phyloP scores from a whole-genome alignment of 2,797 vertebrate genomes.

The Pipistrellus nathusii region DNA sequence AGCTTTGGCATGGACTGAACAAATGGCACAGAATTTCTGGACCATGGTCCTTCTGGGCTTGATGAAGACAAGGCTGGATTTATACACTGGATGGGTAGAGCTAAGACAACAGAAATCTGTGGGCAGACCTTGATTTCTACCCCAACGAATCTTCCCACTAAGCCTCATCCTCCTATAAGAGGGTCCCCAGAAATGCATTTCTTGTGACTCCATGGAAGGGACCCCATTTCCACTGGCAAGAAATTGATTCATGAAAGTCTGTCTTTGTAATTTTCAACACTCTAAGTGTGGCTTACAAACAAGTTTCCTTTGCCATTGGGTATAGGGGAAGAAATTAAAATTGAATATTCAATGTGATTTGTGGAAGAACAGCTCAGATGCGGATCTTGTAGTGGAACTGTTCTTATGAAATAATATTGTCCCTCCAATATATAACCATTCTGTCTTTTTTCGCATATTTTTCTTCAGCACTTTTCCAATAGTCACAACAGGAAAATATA shows the following conservation, averaged over 20 bases:
- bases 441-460: constrained; percentile 16
- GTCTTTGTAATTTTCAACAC: neutral
- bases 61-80: neutral
- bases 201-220: neutral
- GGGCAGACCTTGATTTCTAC: neutral
- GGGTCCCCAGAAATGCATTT: neutral
- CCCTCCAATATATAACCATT: neutral
- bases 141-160: neutral
- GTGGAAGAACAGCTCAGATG: neutral
- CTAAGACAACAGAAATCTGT: neutral
- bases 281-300: neutral
- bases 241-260: neutral
- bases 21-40: neutral
- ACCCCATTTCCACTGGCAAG: neutral
- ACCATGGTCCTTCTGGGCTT: neutral
- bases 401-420: constrained; percentile 33
- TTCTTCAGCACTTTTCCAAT: constrained; percentile 45
- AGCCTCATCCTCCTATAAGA: neutral
- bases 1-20: neutral
- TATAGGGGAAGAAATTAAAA: neutral
- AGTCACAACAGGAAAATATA: constrained; percentile 57
- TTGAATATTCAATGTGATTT: constrained; percentile 36
- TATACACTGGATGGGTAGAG: neutral
- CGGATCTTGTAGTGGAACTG: neutral
- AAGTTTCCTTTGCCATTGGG: neutral